Conservation (phyloP, 2,113 vertebrate genomes). For the Candoia aspera region DNA sequence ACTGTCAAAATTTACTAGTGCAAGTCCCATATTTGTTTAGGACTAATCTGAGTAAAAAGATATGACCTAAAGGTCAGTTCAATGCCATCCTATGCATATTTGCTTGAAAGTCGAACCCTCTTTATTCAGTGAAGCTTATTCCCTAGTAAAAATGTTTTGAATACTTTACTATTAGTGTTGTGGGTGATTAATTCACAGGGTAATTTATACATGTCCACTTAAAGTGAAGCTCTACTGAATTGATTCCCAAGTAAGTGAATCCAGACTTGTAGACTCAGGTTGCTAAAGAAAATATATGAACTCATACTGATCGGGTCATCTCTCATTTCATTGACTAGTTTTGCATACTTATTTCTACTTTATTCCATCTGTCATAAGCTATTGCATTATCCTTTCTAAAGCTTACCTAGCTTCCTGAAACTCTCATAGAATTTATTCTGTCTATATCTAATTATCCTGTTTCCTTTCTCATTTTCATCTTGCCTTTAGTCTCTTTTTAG, state of each 20-base stretch:
- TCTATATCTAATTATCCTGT: not conserved
- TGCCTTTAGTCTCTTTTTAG: not conserved
- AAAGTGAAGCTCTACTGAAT: not conserved
- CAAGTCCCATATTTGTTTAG: slow-evolving; percentile 39
- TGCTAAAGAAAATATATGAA: not conserved
- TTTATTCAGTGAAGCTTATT: not conserved
- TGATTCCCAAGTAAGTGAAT: not conserved
- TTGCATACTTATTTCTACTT: not conserved
- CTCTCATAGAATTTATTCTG: not conserved
- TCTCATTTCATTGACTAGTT: slow-evolving; percentile 1
- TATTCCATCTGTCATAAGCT: not conserved
- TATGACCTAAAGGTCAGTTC: slow-evolving; percentile 20
- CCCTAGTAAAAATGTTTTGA: not conserved
- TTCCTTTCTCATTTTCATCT: not conserved
- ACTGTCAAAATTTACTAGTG: not conserved
- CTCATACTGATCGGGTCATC: not conserved
- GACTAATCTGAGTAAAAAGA: slow-evolving; percentile 47
- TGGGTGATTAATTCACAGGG: not conserved
- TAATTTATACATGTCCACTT: not conserved
- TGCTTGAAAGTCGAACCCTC: not conserved
- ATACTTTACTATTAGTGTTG: not conserved
- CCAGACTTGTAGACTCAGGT: not conserved
- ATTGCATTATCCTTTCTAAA: not conserved
- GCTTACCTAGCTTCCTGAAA: not conserved
- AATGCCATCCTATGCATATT: not conserved